A percentile compares a stretch with the other conserved stretches of the same genome.
Conservation (phyloP, 1,140 invertebrate species). For the Dolichoris vasculosae region DNA sequence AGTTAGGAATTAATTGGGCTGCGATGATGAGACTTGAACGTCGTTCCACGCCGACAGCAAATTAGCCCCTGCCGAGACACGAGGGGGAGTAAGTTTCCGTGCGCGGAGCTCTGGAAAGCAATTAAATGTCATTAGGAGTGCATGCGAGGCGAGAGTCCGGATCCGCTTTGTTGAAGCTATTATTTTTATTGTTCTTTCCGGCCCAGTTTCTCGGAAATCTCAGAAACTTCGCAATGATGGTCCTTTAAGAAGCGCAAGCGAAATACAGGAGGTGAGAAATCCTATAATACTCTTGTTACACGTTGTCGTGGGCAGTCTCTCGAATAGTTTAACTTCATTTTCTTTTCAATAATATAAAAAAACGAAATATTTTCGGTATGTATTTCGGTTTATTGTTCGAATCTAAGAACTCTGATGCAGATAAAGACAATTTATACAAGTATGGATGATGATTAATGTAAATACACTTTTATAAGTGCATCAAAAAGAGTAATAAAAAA, state of each 20-base stretch:
- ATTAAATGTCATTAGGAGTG: conserved; percentile 71
- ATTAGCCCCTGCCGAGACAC: neutral
- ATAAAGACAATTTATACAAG: no score
- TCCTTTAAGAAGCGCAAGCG: neutral
- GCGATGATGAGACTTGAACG: neutral
- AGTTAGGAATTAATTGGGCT: conserved; percentile 54
- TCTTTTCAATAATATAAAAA: no score
- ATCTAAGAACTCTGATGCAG: no score
- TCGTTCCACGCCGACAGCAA: conserved; percentile 29
- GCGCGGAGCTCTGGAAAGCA: conserved; percentile 71
- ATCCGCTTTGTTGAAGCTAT: conserved; percentile 72
- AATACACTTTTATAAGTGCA: no score
- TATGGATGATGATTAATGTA: no score
- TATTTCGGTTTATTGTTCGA: no score
- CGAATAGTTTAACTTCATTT: neutral
- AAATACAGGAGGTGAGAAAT: neutral
- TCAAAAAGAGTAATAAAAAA: no score
- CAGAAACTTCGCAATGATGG: conserved; percentile 56
- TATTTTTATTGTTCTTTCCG: conserved; percentile 75
- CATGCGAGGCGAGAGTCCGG: conserved; percentile 58
- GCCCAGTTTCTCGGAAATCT: conserved; percentile 72
- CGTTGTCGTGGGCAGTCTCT: neutral
- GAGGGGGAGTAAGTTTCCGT: conserved; percentile 56
- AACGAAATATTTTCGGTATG: no score
- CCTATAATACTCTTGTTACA: neutral